phyloP scores from a whole-genome alignment of 2,113 vertebrate species.

The Emydocephalus ijimae region DNA sequence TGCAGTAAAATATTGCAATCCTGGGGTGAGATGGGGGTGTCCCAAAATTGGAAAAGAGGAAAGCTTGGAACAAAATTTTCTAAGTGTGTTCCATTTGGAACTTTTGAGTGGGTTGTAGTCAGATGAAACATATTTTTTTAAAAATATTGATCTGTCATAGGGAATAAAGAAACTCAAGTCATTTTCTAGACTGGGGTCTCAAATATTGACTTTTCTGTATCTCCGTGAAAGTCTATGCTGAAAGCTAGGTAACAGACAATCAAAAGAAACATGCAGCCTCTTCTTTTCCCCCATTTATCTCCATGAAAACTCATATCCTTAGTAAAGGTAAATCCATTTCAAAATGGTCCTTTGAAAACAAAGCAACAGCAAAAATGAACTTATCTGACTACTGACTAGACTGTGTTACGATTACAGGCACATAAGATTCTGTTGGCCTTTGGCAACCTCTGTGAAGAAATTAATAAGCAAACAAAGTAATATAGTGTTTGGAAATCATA shows the following conservation, averaged over 20 bases:
- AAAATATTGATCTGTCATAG: neutral
- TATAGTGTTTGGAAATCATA: neutral
- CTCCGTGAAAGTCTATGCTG: neutral
- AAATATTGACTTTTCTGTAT: neutral
- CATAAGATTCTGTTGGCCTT: neutral
- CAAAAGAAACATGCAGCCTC: neutral
- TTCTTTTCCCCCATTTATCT: neutral
- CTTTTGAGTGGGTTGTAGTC: neutral
- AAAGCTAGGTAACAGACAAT: neutral
- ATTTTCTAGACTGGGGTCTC: neutral
- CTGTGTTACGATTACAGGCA: neutral
- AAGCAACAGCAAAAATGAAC: neutral
- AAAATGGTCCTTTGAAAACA: neutral
- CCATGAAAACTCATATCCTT: neutral
- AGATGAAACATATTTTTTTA: neutral
- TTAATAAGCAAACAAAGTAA: neutral
- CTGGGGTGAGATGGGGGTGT: neutral
- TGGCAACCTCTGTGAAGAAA: neutral
- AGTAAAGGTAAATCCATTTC: neutral
- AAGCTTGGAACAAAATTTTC: neutral
- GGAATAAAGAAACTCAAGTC: neutral
- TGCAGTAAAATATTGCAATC: neutral
- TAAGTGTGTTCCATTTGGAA: neutral
- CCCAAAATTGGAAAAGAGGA: neutral
- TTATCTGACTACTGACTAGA: neutral